Conservation (phyloP, 1,140 invertebrate species). For the Chymomyza costata region DNA sequence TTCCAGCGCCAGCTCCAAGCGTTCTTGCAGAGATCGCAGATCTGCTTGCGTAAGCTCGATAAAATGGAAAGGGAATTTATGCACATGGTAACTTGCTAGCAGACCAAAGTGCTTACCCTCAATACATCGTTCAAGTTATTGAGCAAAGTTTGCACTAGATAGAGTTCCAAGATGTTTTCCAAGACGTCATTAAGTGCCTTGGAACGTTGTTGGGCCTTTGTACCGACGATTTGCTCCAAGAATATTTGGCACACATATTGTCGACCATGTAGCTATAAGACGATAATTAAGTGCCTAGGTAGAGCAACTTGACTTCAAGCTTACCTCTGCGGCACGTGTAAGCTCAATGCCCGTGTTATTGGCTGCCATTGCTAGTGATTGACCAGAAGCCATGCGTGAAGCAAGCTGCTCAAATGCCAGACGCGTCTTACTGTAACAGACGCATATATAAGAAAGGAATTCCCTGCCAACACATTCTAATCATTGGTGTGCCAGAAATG, state of each 20-base stretch:
- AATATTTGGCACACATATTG: conserved; percentile 82
- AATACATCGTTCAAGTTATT: conserved; percentile 85
- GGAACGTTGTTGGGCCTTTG: conserved; percentile 69
- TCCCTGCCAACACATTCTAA: too few relatives aligned
- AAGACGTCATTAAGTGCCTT: conserved; percentile 79
- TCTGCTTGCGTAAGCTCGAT: conserved; percentile 80
- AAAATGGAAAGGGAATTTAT: conserved; percentile 76
- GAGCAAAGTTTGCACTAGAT: conserved; percentile 85
- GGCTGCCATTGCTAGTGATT: conserved; percentile 86
- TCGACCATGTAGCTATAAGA: conserved; percentile 81
- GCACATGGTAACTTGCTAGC: background rate
- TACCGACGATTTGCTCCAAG: conserved; percentile 77
- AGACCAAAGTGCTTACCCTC: conserved; percentile 79
- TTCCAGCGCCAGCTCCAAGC: conserved; percentile 82
- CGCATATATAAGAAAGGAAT: too few relatives aligned
- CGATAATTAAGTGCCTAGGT: background rate
- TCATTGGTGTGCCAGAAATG: background rate
- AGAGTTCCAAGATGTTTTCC: conserved; percentile 84
- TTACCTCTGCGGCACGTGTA: conserved; percentile 82
- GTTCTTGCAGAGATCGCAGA: conserved; percentile 80
- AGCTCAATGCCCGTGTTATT: conserved; percentile 89
- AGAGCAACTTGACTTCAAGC: background rate
- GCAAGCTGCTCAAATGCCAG: conserved; percentile 81
- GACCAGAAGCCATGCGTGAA: conserved; percentile 79
- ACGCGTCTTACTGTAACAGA: conserved; percentile 82